phyloP scores from a whole-genome alignment of 2,113 vertebrate species.

The Uria lomvia region DNA sequence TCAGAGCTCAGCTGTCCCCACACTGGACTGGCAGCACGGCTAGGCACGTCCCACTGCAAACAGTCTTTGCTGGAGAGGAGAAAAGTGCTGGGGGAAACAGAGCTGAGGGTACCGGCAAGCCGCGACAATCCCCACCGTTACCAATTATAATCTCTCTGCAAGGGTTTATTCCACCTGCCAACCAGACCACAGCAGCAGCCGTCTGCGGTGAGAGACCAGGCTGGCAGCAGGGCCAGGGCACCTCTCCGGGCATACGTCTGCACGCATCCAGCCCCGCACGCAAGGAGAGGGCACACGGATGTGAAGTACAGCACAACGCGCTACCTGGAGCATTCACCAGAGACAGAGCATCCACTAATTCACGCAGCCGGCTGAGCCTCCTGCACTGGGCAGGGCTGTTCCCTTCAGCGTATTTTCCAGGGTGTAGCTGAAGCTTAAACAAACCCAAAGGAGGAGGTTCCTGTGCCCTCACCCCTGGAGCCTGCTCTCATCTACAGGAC shows the following conservation, averaged over 20 bases:
- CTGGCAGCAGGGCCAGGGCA: neutral
- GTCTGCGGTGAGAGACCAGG: neutral
- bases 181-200: neutral
- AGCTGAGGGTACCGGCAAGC: neutral
- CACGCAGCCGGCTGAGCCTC: neutral
- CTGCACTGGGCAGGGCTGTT: neutral
- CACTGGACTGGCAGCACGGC: fast-evolving
- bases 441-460: neutral
- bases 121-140: neutral
- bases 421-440: neutral
- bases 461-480: neutral
- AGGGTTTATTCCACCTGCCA: neutral
- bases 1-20: neutral
- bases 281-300: neutral
- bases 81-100: neutral
- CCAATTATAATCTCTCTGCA: neutral
- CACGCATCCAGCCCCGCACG: neutral
- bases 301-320: neutral
- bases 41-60: neutral
- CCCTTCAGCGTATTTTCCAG: neutral
- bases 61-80: neutral
- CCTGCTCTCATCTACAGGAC: fast-evolving
- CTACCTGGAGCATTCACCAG: fast-evolving
- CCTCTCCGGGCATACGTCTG: neutral
- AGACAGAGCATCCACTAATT: neutral